Percentiles rank a stretch among this genome's conserved stretches.
These are phyloP conservation scores for Urocolius indicus DNA, from an alignment of 2,113 vertebrate species.

Conservation along the genomic window DNA sequence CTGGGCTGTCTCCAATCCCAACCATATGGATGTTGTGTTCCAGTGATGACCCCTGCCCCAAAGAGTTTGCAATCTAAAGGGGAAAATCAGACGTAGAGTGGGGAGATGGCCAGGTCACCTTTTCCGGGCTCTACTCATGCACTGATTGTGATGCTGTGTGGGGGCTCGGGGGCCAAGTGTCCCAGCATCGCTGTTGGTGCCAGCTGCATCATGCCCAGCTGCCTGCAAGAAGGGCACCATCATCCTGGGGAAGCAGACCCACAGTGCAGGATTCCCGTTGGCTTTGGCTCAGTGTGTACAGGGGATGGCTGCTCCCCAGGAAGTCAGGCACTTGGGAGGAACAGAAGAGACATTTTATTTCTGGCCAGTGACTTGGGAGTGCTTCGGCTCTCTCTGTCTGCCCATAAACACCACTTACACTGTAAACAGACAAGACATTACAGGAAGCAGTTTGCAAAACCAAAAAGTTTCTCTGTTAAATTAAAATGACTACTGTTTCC, in stretches of 20 bases:
- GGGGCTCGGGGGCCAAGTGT: background rate
- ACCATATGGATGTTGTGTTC: accelerated
- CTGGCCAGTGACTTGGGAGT: background rate
- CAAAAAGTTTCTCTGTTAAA: background rate
- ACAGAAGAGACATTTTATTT: background rate
- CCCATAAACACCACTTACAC: background rate
- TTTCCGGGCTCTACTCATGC: background rate
- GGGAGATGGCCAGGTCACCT: background rate
- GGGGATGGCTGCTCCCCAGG: background rate
- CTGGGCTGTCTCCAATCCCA: background rate
- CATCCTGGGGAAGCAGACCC: background rate
- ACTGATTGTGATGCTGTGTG: accelerated
- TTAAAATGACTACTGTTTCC: background rate
- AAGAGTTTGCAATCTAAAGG: background rate
- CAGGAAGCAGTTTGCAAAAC: background rate
- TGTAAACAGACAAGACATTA: background rate
- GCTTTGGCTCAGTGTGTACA: background rate
- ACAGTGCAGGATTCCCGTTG: accelerated
- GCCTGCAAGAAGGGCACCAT: background rate
- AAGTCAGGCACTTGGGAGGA: background rate
- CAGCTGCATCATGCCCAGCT: background rate
- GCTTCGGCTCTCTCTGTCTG: background rate
- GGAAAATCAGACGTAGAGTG: background rate
- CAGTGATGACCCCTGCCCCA: background rate
- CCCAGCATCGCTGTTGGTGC: background rate